Evolutionary conservation across 2,888 invertebrate genomes (phyloP).

Genomic region (Andrena haemorrhoa): DNA sequence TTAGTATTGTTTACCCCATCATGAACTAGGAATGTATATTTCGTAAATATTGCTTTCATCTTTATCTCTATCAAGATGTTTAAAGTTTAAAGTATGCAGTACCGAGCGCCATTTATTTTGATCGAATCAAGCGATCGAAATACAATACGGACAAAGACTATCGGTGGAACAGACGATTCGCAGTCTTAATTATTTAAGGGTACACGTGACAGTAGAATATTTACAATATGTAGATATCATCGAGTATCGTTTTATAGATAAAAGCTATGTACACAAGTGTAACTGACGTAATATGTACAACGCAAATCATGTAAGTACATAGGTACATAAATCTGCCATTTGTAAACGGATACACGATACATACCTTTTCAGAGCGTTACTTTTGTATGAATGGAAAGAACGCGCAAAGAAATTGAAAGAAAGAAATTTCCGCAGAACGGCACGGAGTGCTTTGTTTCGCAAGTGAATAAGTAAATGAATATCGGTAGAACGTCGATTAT

Average conservation of each 20-base stretch:
- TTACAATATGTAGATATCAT: constrained; percentile 50
- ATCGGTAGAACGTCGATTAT: background rate
- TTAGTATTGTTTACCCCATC: constrained; percentile 5
- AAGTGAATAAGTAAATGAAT: background rate
- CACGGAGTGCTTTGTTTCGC: background rate
- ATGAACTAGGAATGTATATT: background rate
- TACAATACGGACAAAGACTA: constrained; percentile 21
- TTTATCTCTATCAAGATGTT: background rate
- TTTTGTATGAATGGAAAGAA: background rate
- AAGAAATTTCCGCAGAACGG: background rate
- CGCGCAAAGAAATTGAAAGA: constrained; percentile 4
- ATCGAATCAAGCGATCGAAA: constrained; percentile 35
- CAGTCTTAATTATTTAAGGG: constrained; percentile 20
- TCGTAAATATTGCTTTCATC: background rate
- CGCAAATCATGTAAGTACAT: constrained; percentile 9
- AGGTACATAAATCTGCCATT: constrained; percentile 25
- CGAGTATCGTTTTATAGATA: constrained; percentile 22
- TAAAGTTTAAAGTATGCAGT: background rate
- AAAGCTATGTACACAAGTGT: constrained; percentile 20
- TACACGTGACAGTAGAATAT: constrained; percentile 31
- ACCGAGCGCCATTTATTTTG: constrained; percentile 52
- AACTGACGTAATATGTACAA: background rate
- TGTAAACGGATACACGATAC: constrained; percentile 2
- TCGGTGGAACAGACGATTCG: constrained; percentile 16
- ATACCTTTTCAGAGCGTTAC: constrained; percentile 13